These are phyloP conservation scores for Microctenopoma stevenorrisi DNA, from an alignment of 2,797 vertebrate genomes.

Conservation along the genomic window DNA sequence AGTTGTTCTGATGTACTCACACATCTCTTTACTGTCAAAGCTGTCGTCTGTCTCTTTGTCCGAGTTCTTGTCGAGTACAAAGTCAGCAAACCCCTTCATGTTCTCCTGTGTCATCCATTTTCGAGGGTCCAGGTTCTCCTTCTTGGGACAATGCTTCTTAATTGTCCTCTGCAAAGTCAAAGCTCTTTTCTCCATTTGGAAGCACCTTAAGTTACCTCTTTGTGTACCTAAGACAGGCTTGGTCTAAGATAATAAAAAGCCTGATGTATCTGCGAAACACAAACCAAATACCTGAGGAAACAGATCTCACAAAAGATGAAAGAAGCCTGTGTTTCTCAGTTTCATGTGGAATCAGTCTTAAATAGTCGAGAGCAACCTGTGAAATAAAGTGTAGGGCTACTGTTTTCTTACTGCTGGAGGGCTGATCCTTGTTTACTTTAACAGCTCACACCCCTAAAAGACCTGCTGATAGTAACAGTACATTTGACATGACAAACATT, in stretches of 20 bases:
- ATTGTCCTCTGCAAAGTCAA: slow-evolving; percentile 58
- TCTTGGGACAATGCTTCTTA: slow-evolving; percentile 67
- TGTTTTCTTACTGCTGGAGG: slow-evolving; percentile 35
- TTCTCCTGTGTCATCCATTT: slow-evolving; percentile 72
- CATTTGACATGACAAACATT: slow-evolving; percentile 24
- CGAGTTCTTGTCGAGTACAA: slow-evolving; percentile 62
- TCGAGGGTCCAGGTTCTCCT: slow-evolving; percentile 73
- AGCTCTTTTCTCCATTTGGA: slow-evolving; percentile 71
- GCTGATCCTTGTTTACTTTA: slow-evolving; percentile 74
- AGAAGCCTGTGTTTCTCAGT: not conserved
- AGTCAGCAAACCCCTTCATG: slow-evolving; percentile 73
- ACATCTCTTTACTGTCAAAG: slow-evolving; percentile 82
- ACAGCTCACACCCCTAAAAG: slow-evolving; percentile 70
- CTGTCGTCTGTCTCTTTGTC: slow-evolving; percentile 65
- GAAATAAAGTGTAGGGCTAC: slow-evolving; percentile 23
- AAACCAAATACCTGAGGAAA: slow-evolving; percentile 4
- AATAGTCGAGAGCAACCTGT: slow-evolving; percentile 13
- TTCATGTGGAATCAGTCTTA: not conserved
- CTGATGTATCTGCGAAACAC: not conserved
- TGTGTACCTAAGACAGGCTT: not conserved
- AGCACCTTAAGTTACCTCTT: not conserved
- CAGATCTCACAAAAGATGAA: not conserved
- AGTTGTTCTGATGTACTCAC: slow-evolving; percentile 74
- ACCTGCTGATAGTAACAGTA: slow-evolving; percentile 18
- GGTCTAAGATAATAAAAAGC: not conserved